These are phyloP conservation scores for Drosophila pandora DNA, from an alignment of 1,140 invertebrate genomes.

Conservation along the genomic window DNA sequence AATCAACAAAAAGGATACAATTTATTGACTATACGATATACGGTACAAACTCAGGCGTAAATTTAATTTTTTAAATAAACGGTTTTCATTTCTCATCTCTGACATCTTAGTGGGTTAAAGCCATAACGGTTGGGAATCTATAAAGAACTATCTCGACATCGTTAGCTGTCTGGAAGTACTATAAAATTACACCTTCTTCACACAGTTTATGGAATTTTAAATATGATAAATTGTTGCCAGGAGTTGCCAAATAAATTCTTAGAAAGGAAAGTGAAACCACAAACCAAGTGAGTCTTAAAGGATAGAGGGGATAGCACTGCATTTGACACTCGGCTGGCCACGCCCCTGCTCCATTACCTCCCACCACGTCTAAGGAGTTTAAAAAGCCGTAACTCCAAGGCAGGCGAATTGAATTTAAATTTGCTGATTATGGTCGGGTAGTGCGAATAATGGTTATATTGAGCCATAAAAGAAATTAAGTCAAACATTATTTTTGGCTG, in stretches of 20 bases:
- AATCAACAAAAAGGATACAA: not conserved
- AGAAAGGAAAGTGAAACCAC: conserved; percentile 37
- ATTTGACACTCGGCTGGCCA: conserved; percentile 53
- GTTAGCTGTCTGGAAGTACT: conserved; percentile 3
- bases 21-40: not conserved
- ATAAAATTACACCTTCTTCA: conserved; percentile 11
- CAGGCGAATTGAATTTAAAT: conserved; percentile 79
- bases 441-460: conserved; percentile 80
- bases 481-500: conserved; percentile 69
- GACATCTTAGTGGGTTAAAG: not conserved
- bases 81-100: not conserved
- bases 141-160: not conserved
- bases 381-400: conserved; percentile 19
- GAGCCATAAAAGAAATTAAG: conserved; percentile 81
- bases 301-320: conserved; percentile 15
- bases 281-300: no score
- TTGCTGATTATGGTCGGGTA: conserved; percentile 72
- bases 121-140: not conserved
- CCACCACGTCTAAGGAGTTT: conserved; percentile 5
- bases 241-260: conserved; percentile 48
- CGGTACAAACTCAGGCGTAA: not conserved
- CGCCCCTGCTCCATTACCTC: not conserved
- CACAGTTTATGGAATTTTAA: conserved; percentile 64
- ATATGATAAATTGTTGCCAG: conserved; percentile 74
- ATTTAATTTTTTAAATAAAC: no score